Base-by-base conservation (phyloP, 2,888 invertebrate genomes). In the Drosophila affinis region DNA sequence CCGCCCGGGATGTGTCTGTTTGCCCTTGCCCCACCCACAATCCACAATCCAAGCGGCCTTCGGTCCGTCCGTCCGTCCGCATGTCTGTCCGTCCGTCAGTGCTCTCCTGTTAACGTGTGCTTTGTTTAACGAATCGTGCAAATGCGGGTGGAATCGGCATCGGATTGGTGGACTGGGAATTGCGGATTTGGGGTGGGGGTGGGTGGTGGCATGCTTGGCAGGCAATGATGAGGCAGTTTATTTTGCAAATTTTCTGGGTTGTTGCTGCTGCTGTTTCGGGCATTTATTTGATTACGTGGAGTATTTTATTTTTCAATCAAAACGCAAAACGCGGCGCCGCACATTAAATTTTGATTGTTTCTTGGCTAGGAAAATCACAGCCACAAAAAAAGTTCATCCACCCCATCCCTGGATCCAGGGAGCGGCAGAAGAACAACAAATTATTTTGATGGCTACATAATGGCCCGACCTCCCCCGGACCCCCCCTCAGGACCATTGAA, bases 71-170 rank as follows among this genome's bases (percentile, higher is more conserved):
- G 9, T n/a, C 14, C 7, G 39, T 39, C 39, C n/a, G n/a, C n/a
- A n/a, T 2, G 18, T 7, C 14, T 7, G 39, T 39, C 39, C n/a
- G n/a, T 7, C 14, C 39, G 39, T 39, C 39, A n/a, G 39, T 9
- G 34, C 24, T 55, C 45, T 53, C 62, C 60, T 54, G 64, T 83
- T 86, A 90, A 91, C 91, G 90, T 91, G 91, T 91, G 91, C 91
- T 90, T 91, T 92, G 91, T 91, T 92, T 91, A 92, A 92, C 92
- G 91, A 92, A 92, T 91, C 91, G 91, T 91, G 81, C 88, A 91
- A 91, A 92, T 91, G 91, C 91, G 91, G 91, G 92, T 86, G 89
- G 80, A 80, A 79, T 69, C 63, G 44, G 64, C 72, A 46, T 64
- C 54, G 52, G 47, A 47, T 21, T 32, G 9, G 34, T 7, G 55